A percentile compares a stretch with the other conserved stretches of the same genome.
phyloP scores from a whole-genome alignment of 1,140 invertebrate genomes.

The Aphaenogaster floridana region DNA sequence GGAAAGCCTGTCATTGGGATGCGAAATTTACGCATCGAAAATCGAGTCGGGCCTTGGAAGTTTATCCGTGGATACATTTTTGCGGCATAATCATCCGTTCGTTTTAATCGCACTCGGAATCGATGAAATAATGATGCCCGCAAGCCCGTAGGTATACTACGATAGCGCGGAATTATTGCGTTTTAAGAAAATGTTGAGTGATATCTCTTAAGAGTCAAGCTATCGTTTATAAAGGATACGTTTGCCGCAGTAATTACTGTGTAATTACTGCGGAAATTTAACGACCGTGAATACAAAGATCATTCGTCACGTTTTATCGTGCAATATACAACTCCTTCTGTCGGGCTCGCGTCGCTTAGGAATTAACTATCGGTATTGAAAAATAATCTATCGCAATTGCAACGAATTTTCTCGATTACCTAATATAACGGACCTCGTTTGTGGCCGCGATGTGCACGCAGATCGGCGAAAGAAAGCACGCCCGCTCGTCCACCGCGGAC shows the following conservation, averaged over 20 bases:
- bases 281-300: background rate
- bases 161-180: background rate
- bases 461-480: conserved; percentile 19
- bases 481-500: background rate
- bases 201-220: background rate
- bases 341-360: background rate
- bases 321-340: background rate
- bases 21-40: conserved; percentile 49
- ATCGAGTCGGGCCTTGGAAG: background rate
- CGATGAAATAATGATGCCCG: background rate
- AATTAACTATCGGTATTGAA: background rate
- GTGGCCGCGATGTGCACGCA: background rate
- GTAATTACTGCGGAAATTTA: background rate
- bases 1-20: conserved; percentile 33
- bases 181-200: background rate
- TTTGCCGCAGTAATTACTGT: background rate
- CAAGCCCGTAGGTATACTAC: too few species aligned
- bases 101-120: background rate
- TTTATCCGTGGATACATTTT: background rate
- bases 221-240: background rate
- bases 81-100: background rate
- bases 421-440: background rate
- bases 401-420: background rate
- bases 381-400: background rate
- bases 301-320: background rate